Evolutionary conservation across 2,113 vertebrate species (phyloP).

Genomic region (Setophaga coronata): DNA sequence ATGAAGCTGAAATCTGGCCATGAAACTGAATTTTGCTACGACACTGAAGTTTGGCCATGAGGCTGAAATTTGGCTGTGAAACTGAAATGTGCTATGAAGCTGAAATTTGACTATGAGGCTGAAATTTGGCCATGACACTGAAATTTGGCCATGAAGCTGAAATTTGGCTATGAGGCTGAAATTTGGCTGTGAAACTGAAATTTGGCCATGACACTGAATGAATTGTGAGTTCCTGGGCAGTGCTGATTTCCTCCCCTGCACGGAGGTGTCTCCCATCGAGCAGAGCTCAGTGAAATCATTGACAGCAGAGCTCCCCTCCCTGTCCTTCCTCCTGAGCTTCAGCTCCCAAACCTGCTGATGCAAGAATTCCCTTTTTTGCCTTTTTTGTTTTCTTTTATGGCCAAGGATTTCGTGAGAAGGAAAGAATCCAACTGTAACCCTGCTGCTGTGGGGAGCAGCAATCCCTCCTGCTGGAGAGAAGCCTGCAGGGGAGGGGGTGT

Average conservation of each 20-base stretch:
- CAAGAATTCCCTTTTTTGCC: slow-evolving; percentile 15
- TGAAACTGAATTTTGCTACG: no score
- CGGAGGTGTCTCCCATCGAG: background rate
- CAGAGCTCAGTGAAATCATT: background rate
- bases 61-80: no score
- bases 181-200: no score
- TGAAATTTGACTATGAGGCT: no score
- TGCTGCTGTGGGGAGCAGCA: background rate
- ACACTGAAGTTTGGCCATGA: no score
- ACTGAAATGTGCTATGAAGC: no score
- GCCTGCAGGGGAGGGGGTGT: background rate
- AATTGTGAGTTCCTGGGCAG: background rate
- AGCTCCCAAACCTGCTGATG: slow-evolving; percentile 47
- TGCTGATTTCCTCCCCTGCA: background rate
- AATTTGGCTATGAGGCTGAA: no score
- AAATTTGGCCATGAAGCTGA: no score
- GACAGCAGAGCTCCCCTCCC: background rate
- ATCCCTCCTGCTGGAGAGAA: background rate
- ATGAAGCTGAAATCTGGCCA: no score
- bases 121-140: no score
- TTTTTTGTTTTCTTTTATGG: background rate
- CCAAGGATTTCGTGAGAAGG: background rate
- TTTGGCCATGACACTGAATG: background rate
- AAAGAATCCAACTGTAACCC: background rate
- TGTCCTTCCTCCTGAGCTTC: slow-evolving; percentile 24